These are phyloP conservation scores for Andricus curvator DNA, from an alignment of 2,888 invertebrate species.

Conservation along the genomic window DNA sequence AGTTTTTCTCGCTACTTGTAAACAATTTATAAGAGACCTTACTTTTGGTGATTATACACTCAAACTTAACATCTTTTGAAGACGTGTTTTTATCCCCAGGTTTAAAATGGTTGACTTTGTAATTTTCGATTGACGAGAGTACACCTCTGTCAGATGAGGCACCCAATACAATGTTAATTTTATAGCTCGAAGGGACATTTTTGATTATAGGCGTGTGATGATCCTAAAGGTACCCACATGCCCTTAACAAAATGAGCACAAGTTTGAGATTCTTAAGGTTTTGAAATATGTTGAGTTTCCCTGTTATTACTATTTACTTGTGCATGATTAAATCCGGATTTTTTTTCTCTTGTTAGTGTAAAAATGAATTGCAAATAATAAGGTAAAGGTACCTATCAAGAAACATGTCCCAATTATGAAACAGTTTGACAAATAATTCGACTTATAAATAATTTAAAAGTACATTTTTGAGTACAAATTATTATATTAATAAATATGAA, in stretches of 20 bases:
- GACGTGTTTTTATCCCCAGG: neutral
- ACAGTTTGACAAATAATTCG: too few species aligned
- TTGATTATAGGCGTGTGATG: neutral
- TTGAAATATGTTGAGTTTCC: neutral
- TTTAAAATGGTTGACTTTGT: slow-evolving; percentile 9
- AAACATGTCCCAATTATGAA: too few species aligned
- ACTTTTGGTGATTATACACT: neutral
- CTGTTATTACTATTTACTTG: neutral
- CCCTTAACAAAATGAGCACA: neutral
- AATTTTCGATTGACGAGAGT: slow-evolving; percentile 15
- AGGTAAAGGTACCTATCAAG: too few species aligned
- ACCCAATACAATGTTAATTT: too few species aligned
- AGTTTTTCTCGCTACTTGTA: slow-evolving; percentile 19
- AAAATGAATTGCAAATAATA: too few species aligned
- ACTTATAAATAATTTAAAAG: too few species aligned
- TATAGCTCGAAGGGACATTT: too few species aligned
- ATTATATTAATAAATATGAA: too few species aligned
- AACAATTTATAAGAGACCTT: neutral
- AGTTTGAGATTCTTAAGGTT: neutral
- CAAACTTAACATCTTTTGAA: neutral
- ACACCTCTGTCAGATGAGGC: too few species aligned
- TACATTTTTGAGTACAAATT: too few species aligned
- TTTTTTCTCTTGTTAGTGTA: too few species aligned
- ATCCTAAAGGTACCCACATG: slow-evolving; percentile 17
- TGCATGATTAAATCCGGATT: neutral